These are phyloP conservation scores for Taenioides sp. DNA, from an alignment of 2,797 vertebrate species.

Conservation along the genomic window DNA sequence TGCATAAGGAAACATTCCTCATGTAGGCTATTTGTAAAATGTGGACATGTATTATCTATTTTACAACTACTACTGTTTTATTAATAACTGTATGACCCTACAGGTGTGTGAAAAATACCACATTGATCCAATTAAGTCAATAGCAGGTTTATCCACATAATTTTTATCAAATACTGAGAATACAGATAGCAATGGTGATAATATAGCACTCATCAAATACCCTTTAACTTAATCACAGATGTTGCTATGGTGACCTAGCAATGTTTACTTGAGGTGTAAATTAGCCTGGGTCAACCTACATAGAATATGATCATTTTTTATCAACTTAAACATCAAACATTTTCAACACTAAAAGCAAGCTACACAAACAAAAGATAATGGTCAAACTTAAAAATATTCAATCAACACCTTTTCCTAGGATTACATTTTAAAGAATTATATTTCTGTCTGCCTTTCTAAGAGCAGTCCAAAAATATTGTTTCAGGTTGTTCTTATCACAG, in stretches of 20 bases:
- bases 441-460: not conserved
- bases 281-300: not conserved
- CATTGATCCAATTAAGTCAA: too few relatives aligned
- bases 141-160: too few relatives aligned
- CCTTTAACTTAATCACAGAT: not conserved
- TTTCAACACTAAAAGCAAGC: not conserved
- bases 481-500: constrained; percentile 3
- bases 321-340: not conserved
- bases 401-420: too few relatives aligned
- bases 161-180: too few relatives aligned
- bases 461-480: constrained; percentile 8
- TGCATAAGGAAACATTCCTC: too few relatives aligned
- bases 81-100: too few relatives aligned
- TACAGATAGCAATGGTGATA: not conserved
- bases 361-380: not conserved
- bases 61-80: too few relatives aligned
- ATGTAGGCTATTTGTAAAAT: too few relatives aligned
- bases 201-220: not conserved
- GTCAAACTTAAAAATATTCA: too few relatives aligned
- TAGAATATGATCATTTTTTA: not conserved
- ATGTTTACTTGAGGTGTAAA: not conserved
- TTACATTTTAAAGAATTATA: too few relatives aligned
- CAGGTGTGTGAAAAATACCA: too few relatives aligned
- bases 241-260: not conserved
- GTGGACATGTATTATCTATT: too few relatives aligned